Evolutionary conservation across 2,888 invertebrate genomes (phyloP).

Genomic region (Belgica antarctica): DNA sequence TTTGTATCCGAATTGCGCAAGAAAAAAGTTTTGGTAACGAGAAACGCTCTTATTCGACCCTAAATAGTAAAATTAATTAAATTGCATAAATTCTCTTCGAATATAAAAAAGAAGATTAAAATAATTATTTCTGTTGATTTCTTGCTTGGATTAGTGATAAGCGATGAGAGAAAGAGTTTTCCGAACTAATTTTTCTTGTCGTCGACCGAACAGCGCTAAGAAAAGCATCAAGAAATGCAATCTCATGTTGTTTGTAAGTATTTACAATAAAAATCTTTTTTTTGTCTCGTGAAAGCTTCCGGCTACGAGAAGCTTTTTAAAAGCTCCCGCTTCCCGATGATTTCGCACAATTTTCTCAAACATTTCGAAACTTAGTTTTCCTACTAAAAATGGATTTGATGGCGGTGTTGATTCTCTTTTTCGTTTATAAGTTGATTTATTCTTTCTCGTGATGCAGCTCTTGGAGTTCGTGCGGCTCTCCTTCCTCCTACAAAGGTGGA

Average conservation of each 20-base stretch:
- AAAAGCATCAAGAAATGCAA: too few species aligned
- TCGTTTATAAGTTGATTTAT: conserved; percentile 48
- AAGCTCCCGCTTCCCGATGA: not conserved
- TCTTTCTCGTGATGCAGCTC: conserved; percentile 60
- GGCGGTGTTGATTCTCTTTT: not conserved
- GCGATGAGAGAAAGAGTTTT: too few species aligned
- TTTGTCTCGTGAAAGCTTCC: not conserved
- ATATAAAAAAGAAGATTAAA: not conserved
- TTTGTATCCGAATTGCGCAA: too few species aligned
- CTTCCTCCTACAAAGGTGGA: conserved; percentile 52
- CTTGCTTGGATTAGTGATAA: too few species aligned
- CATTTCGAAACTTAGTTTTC: not conserved
- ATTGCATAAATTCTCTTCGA: not conserved
- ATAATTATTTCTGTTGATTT: too few species aligned
- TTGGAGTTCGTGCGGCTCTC: conserved; percentile 66
- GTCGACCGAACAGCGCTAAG: too few species aligned
- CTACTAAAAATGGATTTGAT: not conserved
- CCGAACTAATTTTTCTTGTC: too few species aligned
- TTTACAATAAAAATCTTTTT: conserved; percentile 10
- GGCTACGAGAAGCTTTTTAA: not conserved
- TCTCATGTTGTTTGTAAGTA: conserved; percentile 15
- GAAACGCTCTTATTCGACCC: too few species aligned
- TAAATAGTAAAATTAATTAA: not conserved
- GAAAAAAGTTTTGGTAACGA: too few species aligned
- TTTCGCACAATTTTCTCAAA: too few species aligned